Conservation (phyloP, 2,113 vertebrate genomes). For the Pygoscelis adeliae region DNA sequence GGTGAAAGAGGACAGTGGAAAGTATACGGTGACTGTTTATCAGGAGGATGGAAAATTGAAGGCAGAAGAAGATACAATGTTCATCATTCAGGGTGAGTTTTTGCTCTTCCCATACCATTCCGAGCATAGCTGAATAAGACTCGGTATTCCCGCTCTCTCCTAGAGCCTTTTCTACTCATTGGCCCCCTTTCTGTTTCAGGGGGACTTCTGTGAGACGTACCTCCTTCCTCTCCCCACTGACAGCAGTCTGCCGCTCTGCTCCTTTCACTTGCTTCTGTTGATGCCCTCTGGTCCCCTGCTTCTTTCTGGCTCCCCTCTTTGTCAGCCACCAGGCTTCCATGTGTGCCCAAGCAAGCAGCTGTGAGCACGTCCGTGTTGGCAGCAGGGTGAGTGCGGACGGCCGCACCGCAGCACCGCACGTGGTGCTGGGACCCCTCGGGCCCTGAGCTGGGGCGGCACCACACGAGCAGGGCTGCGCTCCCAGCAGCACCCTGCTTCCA, state of each 20-base stretch:
- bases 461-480: accelerated
- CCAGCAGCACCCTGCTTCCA: background rate
- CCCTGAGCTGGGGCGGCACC: background rate
- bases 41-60: accelerated
- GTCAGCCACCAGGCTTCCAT: background rate
- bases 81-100: slow-evolving; percentile 25
- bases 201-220: background rate
- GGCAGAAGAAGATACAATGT: background rate
- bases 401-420: background rate
- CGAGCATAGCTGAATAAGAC: background rate
- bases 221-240: background rate
- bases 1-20: background rate
- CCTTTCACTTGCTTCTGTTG: background rate
- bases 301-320: background rate
- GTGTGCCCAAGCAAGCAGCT: background rate
- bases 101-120: background rate
- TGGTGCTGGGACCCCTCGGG: accelerated
- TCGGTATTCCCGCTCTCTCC: background rate
- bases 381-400: accelerated
- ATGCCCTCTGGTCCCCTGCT: background rate
- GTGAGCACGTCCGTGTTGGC: accelerated
- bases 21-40: background rate
- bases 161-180: background rate
- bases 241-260: background rate
- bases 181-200: background rate